Evolutionary conservation across 2,113 vertebrate species (phyloP).

Genomic region (Erpornis zantholeuca): DNA sequence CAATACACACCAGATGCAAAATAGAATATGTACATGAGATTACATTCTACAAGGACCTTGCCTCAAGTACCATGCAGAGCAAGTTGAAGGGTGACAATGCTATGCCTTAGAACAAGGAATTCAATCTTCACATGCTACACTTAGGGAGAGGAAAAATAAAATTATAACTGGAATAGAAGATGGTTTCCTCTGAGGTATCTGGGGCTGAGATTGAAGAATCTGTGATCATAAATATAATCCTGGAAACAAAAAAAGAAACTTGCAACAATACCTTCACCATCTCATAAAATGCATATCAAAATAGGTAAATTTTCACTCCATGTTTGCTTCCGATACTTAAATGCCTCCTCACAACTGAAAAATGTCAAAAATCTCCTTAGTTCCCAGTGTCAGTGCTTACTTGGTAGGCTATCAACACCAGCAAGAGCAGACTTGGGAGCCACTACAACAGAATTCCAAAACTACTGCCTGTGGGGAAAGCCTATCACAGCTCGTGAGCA

Average conservation of each 20-base stretch:
- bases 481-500: neutral
- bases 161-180: neutral
- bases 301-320: neutral
- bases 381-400: neutral
- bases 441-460: neutral
- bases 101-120: neutral
- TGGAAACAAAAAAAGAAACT: neutral
- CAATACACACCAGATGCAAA: neutral
- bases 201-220: neutral
- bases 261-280: neutral
- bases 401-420: neutral
- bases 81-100: neutral
- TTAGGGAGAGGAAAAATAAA: neutral
- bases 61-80: neutral
- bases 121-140: neutral
- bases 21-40: neutral
- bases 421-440: neutral
- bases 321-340: neutral
- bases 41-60: neutral
- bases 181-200: neutral
- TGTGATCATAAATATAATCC: neutral
- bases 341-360: neutral
- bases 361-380: neutral
- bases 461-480: neutral
- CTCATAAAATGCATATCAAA: neutral